Evolutionary conservation across 2,113 vertebrate species (phyloP), one percentile per base, ranked within the genome.

Genomic region (Galeopterus variegatus): DNA sequence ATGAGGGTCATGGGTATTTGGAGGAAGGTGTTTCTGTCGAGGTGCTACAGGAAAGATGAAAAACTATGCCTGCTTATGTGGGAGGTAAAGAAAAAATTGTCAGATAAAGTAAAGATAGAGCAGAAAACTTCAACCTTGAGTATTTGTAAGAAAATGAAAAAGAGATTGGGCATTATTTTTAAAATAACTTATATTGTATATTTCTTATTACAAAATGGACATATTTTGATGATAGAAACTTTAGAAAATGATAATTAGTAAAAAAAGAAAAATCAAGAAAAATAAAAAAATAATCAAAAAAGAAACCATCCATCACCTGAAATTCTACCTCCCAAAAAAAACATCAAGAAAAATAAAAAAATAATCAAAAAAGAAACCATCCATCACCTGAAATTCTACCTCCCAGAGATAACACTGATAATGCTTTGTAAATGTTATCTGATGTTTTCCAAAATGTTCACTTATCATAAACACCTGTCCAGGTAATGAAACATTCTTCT

Each of bases 1-100:
- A 95, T 19, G 93, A 97, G 85, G 73, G 92, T 86, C 82, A 13
- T 91, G 97, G 92, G 89, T 93, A 96, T 97, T 97, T 94, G 83
- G 50, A 72, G 45, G 81, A 97, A 97, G 95, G 96, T n/a, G 67
- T 97, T 98, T 93, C 85, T 89, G 50, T 26, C 36, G 48, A 92
- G 52, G 87, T 92, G 14, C 75, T 92, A 33, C 3, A 67, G 52
- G 24, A 58, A 15, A 28, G 18, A 70, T 89, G 85, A 86, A 87
- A 92, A 97, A 75, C 56, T 88, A 13, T 50, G 45, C 75, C 77
- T 48, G 50, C 23, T 91, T 88, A 73, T 48, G 33, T 58, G 62
- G 67, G 41, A 92, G 14, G n/a, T 65, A 65, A 85, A 85, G 90
- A 83, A 93, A 93, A 88, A 93, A 84, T n/a, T 21, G 48, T 92